Percentiles rank a stretch among this genome's conserved stretches.
Conservation (phyloP, 1,140 invertebrate genomes). For the Bombus sylvicola region DNA sequence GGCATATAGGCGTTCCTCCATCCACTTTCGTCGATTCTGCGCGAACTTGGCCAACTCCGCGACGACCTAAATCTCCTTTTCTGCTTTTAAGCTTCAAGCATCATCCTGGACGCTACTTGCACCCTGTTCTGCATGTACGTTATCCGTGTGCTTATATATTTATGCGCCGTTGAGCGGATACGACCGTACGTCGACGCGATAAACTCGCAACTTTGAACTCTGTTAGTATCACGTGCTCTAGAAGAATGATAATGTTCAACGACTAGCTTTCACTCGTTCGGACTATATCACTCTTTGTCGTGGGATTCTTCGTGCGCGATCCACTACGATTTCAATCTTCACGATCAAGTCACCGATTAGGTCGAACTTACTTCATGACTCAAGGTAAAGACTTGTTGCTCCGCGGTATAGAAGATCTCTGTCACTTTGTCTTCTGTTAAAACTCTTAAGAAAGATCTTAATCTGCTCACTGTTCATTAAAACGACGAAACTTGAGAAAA, state of each 20-base stretch:
- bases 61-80: constrained; percentile 42
- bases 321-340: neutral
- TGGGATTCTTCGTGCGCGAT: no score
- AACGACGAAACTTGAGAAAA: neutral
- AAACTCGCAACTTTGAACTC: constrained; percentile 17
- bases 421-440: neutral
- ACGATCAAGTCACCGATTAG: neutral
- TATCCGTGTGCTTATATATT: constrained; percentile 20
- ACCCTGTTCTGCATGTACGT: constrained; percentile 9
- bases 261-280: neutral
- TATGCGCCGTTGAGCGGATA: constrained; percentile 29
- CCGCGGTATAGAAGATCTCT: neutral
- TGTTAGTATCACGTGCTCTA: neutral
- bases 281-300: neutral
- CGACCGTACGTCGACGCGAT: neutral
- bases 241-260: neutral
- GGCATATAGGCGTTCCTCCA: neutral
- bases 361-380: neutral
- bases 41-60: constrained; percentile 25
- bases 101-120: constrained; percentile 46
- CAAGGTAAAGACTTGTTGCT: constrained; percentile 8
- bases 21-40: constrained; percentile 7
- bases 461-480: neutral
- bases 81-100: constrained; percentile 44
- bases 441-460: neutral